Base-by-base conservation (phyloP, 2,113 vertebrate genomes). In the Hemiscyllium ocellatum region DNA sequence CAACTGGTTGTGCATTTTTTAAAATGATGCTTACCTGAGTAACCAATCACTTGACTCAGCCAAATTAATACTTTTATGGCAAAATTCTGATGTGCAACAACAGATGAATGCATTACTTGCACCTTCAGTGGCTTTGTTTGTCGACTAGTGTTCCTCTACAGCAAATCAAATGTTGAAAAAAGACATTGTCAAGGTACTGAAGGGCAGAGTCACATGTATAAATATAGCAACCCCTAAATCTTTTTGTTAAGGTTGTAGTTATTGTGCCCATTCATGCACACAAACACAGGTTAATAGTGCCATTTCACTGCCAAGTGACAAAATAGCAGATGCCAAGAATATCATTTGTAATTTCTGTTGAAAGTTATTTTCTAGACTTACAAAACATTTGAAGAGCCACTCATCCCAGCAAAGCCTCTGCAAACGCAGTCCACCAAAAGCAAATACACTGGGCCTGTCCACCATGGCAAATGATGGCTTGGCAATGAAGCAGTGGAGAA, bases 41-140 rank as follows among this genome's bases (percentile, higher is more conserved):
- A 98, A 97, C 98, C 98, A 96, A 99, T 99, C 97, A 99, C 96
- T 96, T 98, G 98, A 83, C 98, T 98, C 96, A 99, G 97, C 99
- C 99, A 99, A 96, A 97, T 97, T 42, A 99, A 98, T 66, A 98
- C 97, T 96, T 98, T 99, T 96, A 99, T 98, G 95, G 98, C 99
- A 96, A 99, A 99, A 96, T 98, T 98, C 97, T 99, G 99, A 97
- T 99, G 99, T 87, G 99, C 99, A 37, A 99, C 99, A 70, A 99
- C 98, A 65, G 99, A 98, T 0, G 99, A 99, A 97, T 99, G 99
- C 99, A 99, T 99, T 96, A 99, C 99, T 97, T 99, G 98, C 68
- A 99, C 99, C 96, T 99, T 98, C 96, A 99, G 97, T 22, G 99
- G 99, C 96, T 99, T 99, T 24, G 99, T 99, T 97, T 99, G 99